Conservation (phyloP, 2,888 invertebrate species). For the Tinea pellionella region DNA sequence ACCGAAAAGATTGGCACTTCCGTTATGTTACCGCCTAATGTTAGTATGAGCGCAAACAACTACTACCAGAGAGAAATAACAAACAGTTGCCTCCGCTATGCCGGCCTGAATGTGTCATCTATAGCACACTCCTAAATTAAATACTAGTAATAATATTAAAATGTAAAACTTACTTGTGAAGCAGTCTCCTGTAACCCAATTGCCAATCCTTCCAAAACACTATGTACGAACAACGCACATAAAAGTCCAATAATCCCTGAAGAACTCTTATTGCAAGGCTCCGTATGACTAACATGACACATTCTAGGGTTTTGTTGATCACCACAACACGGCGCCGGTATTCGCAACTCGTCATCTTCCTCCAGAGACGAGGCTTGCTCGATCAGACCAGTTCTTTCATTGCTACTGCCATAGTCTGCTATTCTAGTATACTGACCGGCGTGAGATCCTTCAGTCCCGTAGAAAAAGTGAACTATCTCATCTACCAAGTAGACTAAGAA, state of each 20-base stretch:
- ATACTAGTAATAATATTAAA: background rate
- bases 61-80: too few species aligned
- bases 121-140: too few species aligned
- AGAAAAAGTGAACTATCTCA: slow-evolving; percentile 77
- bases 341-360: slow-evolving; percentile 39
- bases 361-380: slow-evolving; percentile 14
- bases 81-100: too few species aligned
- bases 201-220: slow-evolving; percentile 83
- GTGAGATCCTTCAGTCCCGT: slow-evolving; percentile 36
- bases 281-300: slow-evolving; percentile 76
- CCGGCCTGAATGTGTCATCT: too few species aligned
- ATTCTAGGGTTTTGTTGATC: slow-evolving; percentile 49
- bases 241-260: slow-evolving; percentile 76
- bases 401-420: slow-evolving; percentile 30
- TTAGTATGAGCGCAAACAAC: too few species aligned
- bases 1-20: too few species aligned
- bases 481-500: slow-evolving; percentile 79
- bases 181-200: slow-evolving; percentile 79
- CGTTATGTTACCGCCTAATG: too few species aligned
- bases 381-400: slow-evolving; percentile 38
- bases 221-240: slow-evolving; percentile 80
- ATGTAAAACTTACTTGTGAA: slow-evolving; percentile 63
- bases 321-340: slow-evolving; percentile 31
- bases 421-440: slow-evolving; percentile 19
- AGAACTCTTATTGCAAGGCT: slow-evolving; percentile 72